Evolutionary conservation across 2,797 vertebrate genomes (phyloP), one percentile per base, ranked within the genome.

Genomic region (Falco novaeseelandiae): DNA sequence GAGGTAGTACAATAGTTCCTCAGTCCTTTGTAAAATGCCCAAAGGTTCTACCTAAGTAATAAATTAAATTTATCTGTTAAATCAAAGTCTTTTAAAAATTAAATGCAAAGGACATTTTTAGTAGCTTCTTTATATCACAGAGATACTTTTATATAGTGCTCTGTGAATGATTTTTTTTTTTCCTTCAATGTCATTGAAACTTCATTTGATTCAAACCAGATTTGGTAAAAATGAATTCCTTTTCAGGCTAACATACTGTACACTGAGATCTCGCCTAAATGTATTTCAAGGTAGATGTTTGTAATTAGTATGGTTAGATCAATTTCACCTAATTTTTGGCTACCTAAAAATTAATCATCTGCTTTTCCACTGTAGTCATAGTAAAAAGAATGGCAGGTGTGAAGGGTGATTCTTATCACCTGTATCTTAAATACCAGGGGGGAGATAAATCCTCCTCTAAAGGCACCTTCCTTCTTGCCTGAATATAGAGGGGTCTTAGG

Each of bases 31-130:
- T 89, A 46, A 91, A 96, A 87, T 90, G 69, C 71, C 82, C 73
- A 92, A 78, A 92, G 73, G 71, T 95, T 93, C 73, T 85, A 73
- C 51, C 59, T 59, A 69, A 91, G 63, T 42, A 93, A 93, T 92
- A 93, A 89, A 95, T 91, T 95, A 89, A 83, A 93, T 92, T 94
- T 91, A 93, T 94, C 93, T 84, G 66, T 88, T 94, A 96, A 96
- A 94, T 96, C 66, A 89, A 90, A 90, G 78, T 77, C 70, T 87
- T 94, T 83, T 0, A 93, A 92, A 95, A 96, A 85, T 93, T 90
- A 92, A 95, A 88, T 93, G 70, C 46, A 65, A 79, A 82, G 72
- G 87, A 94, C 90, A 92, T 89, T 97, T 96, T 97, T 95, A 95
- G 93, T 94, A 90, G 25, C 34, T 79, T 72, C 76, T 97, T 96